Evolutionary conservation across 1,140 invertebrate species (phyloP).

Genomic region (Lerema accius): DNA sequence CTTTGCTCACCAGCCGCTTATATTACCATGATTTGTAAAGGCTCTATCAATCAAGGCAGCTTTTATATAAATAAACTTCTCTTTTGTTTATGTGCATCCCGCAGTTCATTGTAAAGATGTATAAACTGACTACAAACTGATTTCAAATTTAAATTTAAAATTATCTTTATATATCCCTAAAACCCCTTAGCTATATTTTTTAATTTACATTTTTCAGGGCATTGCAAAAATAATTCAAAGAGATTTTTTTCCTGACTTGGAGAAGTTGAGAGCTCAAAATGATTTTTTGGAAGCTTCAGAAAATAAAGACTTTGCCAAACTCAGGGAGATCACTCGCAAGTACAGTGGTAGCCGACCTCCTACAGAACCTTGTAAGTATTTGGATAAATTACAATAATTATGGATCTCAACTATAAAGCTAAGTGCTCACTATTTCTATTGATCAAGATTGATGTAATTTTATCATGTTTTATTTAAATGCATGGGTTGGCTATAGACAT

Average conservation of each 20-base stretch:
- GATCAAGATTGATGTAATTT: neutral
- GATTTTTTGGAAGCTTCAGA: slow-evolving; percentile 96
- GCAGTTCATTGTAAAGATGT: no score
- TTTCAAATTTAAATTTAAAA: no score
- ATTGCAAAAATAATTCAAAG: slow-evolving; percentile 97
- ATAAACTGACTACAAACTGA: no score
- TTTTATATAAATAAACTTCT: no score
- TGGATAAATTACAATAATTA: slow-evolving; percentile 3
- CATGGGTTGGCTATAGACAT: no score
- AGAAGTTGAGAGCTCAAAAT: slow-evolving; percentile 96
- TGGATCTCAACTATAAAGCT: neutral
- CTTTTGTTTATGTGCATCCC: no score
- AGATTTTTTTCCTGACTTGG: slow-evolving; percentile 98
- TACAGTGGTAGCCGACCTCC: slow-evolving; percentile 89
- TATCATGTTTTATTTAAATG: no score
- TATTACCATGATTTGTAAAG: no score
- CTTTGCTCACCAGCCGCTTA: no score
- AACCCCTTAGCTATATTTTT: no score
- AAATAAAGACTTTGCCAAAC: slow-evolving; percentile 93
- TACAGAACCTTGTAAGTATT: slow-evolving; percentile 84
- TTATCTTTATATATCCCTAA: no score
- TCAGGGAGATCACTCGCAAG: slow-evolving; percentile 93
- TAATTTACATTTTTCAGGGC: slow-evolving; percentile 86
- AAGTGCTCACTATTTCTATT: neutral
- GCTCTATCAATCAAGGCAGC: no score